phyloP scores from a whole-genome alignment of 2,888 invertebrate species.

The Megaustenia siamemsis region DNA sequence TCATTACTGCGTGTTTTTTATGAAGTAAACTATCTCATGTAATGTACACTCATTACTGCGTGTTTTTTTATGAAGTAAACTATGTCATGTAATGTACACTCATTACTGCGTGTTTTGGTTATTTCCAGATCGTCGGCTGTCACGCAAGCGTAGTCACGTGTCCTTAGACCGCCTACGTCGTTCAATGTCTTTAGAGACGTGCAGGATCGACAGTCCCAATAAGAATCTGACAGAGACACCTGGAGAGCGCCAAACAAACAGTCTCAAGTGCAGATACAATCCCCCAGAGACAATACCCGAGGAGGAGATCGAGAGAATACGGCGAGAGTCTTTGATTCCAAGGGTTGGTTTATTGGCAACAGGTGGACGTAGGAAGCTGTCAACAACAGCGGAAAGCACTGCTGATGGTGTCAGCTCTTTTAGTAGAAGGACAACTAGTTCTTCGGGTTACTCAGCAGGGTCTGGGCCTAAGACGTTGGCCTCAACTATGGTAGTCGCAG shows the following conservation, averaged over 20 bases:
- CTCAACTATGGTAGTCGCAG: not conserved
- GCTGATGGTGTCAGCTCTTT: not conserved
- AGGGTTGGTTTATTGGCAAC: constrained; percentile 39
- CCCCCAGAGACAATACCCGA: constrained; percentile 71
- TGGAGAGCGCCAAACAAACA: constrained; percentile 48
- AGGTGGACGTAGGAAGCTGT: constrained; percentile 32
- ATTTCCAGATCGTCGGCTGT: constrained; percentile 70
- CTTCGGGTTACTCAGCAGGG: not conserved
- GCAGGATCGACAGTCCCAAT: constrained; percentile 49
- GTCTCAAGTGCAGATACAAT: constrained; percentile 56
- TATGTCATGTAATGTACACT: too few species aligned
- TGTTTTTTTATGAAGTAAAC: too few species aligned
- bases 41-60: too few species aligned
- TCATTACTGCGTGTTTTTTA: too few species aligned
- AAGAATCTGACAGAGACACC: constrained; percentile 28
- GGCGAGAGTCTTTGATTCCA: constrained; percentile 58
- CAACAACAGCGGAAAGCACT: not conserved
- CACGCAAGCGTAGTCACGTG: constrained; percentile 64
- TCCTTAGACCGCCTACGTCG: constrained; percentile 68
- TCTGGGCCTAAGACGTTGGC: not conserved
- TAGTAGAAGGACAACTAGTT: not conserved
- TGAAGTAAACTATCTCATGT: too few species aligned
- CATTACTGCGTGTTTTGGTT: not conserved
- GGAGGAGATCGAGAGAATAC: constrained; percentile 63
- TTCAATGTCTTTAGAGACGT: constrained; percentile 67